These are phyloP conservation scores for Parnassius glacialis DNA, from an alignment of 2,888 invertebrate genomes.

Conservation along the genomic window DNA sequence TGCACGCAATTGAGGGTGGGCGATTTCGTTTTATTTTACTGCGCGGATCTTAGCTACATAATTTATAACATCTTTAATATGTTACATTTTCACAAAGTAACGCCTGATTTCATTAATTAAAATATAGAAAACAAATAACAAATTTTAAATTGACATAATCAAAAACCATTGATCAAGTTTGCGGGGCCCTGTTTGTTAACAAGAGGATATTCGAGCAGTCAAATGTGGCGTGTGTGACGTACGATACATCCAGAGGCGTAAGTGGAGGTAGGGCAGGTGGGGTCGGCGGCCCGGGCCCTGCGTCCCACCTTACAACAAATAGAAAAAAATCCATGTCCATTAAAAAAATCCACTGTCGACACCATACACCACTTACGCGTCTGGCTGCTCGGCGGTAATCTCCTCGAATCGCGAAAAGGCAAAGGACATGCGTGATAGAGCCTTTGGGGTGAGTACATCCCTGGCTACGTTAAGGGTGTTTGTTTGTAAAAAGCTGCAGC, in stretches of 20 bases:
- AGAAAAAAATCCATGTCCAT: constrained; percentile 73
- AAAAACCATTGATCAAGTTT: constrained; percentile 23
- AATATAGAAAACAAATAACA: no score
- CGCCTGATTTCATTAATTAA: no score
- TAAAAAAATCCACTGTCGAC: constrained; percentile 60
- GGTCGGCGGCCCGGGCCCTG: constrained; percentile 79
- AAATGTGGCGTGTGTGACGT: constrained; percentile 59
- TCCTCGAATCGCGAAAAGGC: background rate
- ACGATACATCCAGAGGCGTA: constrained; percentile 82
- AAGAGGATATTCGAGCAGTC: constrained; percentile 42
- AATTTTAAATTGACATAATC: background rate
- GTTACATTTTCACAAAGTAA: no score
- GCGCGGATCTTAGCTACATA: no score
- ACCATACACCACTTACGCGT: constrained; percentile 78
- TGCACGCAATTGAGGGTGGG: no score
- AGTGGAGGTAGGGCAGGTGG: constrained; percentile 81
- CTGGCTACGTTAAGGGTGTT: constrained; percentile 26
- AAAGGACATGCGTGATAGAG: background rate
- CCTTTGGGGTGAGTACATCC: background rate
- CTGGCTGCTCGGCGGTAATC: constrained; percentile 60
- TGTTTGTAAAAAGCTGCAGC: background rate
- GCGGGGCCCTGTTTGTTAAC: constrained; percentile 54
- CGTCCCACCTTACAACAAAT: constrained; percentile 79
- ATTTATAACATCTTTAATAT: no score
- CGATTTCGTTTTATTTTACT: no score